A percentile compares a stretch with the other conserved stretches of the same genome.
These are phyloP conservation scores for Toxonevra muliebris DNA, from an alignment of 2,888 invertebrate genomes.

Conservation along the genomic window DNA sequence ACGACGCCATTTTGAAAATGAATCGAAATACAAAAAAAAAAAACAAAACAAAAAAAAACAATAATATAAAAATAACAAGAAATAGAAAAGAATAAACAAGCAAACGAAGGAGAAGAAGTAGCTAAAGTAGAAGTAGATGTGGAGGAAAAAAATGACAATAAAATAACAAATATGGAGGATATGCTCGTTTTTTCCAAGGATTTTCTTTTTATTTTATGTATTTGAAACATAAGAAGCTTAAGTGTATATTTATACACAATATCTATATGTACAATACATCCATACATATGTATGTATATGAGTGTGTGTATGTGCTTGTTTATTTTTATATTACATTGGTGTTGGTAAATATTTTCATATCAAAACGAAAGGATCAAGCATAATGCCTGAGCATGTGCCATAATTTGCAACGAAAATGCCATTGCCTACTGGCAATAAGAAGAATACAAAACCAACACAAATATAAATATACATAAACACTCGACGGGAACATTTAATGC, in stretches of 20 bases:
- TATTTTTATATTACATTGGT: constrained; percentile 22
- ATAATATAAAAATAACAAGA: constrained; percentile 14
- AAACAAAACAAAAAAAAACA: background rate
- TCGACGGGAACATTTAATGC: no score
- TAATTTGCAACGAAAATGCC: constrained; percentile 56
- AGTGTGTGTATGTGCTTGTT: constrained; percentile 29
- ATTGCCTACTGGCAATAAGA: constrained; percentile 6
- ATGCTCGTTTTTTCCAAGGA: constrained; percentile 30
- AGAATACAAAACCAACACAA: no score
- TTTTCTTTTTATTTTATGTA: constrained; percentile 53
- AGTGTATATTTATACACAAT: constrained; percentile 44
- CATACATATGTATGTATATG: constrained; percentile 10
- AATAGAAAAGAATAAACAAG: constrained; percentile 23
- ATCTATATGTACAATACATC: no score
- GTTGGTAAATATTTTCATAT: constrained; percentile 41
- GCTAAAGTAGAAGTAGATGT: background rate
- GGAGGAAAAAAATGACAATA: constrained; percentile 52
- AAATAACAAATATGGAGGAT: constrained; percentile 60
- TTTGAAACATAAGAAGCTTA: constrained; percentile 56
- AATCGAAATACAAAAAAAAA: background rate
- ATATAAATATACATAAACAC: no score
- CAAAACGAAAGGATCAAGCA: constrained; percentile 54
- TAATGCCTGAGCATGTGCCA: constrained; percentile 54
- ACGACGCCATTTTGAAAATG: constrained; percentile 38
- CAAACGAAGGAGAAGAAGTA: background rate